phyloP scores from a whole-genome alignment of 2,797 vertebrate species.

The Tauraco hartlaubi region DNA sequence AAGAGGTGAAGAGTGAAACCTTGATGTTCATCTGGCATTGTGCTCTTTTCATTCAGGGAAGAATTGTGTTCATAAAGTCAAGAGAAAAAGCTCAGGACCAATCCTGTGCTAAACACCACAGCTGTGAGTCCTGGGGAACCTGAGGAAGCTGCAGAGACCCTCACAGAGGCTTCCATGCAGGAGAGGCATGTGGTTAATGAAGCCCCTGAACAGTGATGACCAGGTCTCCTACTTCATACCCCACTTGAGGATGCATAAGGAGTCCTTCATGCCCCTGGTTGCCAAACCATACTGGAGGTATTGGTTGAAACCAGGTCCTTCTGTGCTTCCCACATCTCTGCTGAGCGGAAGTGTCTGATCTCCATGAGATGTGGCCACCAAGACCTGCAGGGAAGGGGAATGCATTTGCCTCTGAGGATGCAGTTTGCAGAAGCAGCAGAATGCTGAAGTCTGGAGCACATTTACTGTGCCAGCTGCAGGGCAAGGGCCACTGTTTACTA shows the following conservation, averaged over 20 bases:
- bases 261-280: background rate
- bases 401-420: background rate
- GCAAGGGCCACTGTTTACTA: background rate
- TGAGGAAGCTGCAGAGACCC: background rate
- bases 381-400: background rate
- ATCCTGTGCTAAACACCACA: background rate
- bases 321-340: background rate
- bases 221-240: background rate
- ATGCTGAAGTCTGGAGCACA: background rate
- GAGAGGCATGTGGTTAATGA: background rate
- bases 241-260: background rate
- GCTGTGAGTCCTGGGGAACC: background rate
- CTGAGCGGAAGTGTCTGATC: background rate
- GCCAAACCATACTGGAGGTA: background rate
- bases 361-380: background rate
- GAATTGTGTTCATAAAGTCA: background rate
- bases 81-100: slow-evolving; percentile 12
- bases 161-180: background rate
- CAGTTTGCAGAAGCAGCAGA: background rate
- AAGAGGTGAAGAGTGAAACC: slow-evolving; percentile 51
- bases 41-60: background rate
- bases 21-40: slow-evolving; percentile 13
- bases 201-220: background rate
- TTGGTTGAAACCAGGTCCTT: background rate
- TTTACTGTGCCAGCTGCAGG: background rate